Evolutionary conservation across 2,113 vertebrate species (phyloP), one percentile per base, ranked within the genome.

Genomic region (Petrocephalus zakoni): DNA sequence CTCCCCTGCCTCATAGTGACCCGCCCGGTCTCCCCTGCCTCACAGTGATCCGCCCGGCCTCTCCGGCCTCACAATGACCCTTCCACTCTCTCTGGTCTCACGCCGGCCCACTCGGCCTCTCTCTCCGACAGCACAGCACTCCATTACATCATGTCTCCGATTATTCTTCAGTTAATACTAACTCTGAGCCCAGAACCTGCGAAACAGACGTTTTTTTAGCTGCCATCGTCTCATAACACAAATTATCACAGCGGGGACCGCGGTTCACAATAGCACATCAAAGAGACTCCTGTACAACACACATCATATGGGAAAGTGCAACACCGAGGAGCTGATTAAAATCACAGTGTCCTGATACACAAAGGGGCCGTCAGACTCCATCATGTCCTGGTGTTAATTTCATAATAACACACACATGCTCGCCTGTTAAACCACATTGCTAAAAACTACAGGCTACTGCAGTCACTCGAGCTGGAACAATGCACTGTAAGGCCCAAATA

Each of bases 31-130:
- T 10, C 55, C 5, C 19, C 5, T 17, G 19, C 56, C 56, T 58
- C 21, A 61, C 58, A 61, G 58, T 61, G 8, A 61, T 4, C 11
- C 11, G 1, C 51, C 51, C 11, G 1, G 10, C 13, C 51, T 52
- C 51, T 52, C 51, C 9, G 51, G 7, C 58, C 9, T 61, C 13
- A 10, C 58, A 25, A 3, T 61, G 2, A 61, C 22, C 58, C 58
- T 2, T 0, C 22, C n/a, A 61, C 8, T 7, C 22, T 34, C 68
- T 34, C 13, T 29, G 47, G 47, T 15, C 94, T 94, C 93, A 93
- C 93, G 92, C 94, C 94, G 93, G 94, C 93, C 94, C 91, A 88
- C 64, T 86, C 91, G 91, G 91, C 93, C 92, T 91, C 91, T 15
- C 75, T 2, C 83, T 93, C 89, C 91, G 64, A 78, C 55, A 88